Percentiles rank a stretch among this genome's conserved stretches.
Conservation (phyloP, 2,888 invertebrate genomes). For the Ennomos erosarius region DNA sequence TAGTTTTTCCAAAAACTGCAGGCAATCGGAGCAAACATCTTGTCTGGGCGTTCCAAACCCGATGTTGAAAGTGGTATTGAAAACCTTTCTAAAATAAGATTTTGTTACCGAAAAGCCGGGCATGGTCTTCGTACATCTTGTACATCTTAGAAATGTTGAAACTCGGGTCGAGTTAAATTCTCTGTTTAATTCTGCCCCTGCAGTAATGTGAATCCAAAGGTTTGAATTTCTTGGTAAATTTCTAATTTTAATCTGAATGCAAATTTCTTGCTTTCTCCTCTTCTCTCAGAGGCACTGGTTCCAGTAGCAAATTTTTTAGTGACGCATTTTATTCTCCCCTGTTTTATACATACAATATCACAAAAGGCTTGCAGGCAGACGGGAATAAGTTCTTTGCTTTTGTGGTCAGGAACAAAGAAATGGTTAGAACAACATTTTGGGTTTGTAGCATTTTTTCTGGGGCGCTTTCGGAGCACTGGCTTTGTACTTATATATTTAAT, state of each 20-base stretch:
- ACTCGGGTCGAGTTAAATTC: not conserved
- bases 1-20: too few relatives aligned
- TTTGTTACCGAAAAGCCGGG: too few relatives aligned
- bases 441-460: not conserved
- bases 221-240: not conserved
- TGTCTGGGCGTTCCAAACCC: too few relatives aligned
- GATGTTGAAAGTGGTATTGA: too few relatives aligned
- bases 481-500: too few relatives aligned
- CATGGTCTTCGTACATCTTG: too few relatives aligned
- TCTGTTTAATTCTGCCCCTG: conserved; percentile 2
- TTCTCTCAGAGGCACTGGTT: not conserved
- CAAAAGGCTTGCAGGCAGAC: not conserved
- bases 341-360: not conserved
- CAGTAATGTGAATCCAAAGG: conserved; percentile 2
- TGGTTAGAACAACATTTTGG: not conserved
- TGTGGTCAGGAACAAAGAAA: not conserved
- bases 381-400: not conserved
- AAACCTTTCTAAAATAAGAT: too few relatives aligned
- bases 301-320: too few relatives aligned
- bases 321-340: not conserved
- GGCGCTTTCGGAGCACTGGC: not conserved
- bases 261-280: conserved; percentile 2
- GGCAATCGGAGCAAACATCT: too few relatives aligned
- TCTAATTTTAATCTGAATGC: conserved; percentile 2
- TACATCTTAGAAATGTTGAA: too few relatives aligned